Evolutionary conservation across 2,888 invertebrate species (phyloP), one percentile per base, ranked within the genome.

Genomic region (Caenorhabditis doughertyi): DNA sequence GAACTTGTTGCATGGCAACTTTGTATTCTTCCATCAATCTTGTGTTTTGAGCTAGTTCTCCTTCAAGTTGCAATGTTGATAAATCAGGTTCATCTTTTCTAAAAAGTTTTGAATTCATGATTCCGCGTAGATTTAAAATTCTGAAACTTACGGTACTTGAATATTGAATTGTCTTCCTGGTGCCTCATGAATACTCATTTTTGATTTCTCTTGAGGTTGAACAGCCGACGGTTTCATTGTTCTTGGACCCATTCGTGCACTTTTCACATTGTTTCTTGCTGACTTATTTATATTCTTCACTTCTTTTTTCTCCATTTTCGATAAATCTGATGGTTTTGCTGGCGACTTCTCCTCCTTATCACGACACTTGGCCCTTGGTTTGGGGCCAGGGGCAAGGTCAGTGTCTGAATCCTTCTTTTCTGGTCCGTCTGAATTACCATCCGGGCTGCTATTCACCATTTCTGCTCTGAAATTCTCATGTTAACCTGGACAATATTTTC

Each of bases 21-120:
- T 47, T 71, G 49, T 71, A 71, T 35, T 79, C 56, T 35, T 79
- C 79, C 71, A 71, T 71, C 3, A 39, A 11, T 39, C 44, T 62
- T 21, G 35, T 23, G 7, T 51, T 62, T 13, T 25, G 13, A 29
- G 29, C 29, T 1, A 70, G 53, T 32, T 39, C 51, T 25, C 44
- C 55, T 21, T 70, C 62, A 8, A 79, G 39, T 70, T 62, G 53
- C 7, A 73, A 53, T 18, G 21, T 11, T 13, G 44, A 21, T 16
- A 73, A 25, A 3, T 62, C 62, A 13, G 53, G 13, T 64, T 73
- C 73, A 42, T 73, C 73, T 64, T 73, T 73, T n/a, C 73, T 73
- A 44, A 32, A 62, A 56, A 39, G 5, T 42, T n/a, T n/a, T n/a
- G n/a, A n/a, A n/a, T n/a, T 42, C 3, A 8, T 13, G 13, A 42